Conservation (phyloP, 1,140 invertebrate genomes). For the Plodia interpunctella region DNA sequence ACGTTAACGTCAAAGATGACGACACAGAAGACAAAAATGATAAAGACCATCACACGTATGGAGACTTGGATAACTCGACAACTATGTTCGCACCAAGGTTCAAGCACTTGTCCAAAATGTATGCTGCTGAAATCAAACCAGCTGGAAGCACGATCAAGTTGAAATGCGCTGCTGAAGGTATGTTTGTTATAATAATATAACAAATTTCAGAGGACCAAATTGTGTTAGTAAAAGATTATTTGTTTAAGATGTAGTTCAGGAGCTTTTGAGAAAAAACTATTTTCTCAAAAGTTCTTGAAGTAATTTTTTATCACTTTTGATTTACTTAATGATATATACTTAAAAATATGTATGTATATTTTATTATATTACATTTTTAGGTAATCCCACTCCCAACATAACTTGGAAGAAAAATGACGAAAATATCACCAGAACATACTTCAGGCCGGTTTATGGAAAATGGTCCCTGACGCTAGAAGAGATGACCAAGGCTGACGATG, state of each 20-base stretch:
- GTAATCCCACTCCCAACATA: slow-evolving; percentile 87
- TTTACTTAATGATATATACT: no score
- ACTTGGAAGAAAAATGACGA: slow-evolving; percentile 87
- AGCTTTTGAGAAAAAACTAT: no score
- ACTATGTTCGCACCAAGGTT: slow-evolving; percentile 61
- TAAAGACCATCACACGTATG: slow-evolving; percentile 57
- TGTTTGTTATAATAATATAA: no score
- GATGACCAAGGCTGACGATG: slow-evolving; percentile 85
- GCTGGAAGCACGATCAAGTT: slow-evolving; percentile 67
- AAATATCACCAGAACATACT: slow-evolving; percentile 78
- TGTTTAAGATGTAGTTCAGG: no score
- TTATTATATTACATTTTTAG: slow-evolving; percentile 36
- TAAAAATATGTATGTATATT: no score
- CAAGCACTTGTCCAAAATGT: slow-evolving; percentile 68
- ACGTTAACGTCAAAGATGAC: slow-evolving; percentile 48
- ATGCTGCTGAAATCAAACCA: slow-evolving; percentile 64
- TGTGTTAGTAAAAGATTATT: no score
- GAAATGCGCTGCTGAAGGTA: slow-evolving; percentile 69
- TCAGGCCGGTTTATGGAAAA: slow-evolving; percentile 78
- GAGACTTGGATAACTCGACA: slow-evolving; percentile 53
- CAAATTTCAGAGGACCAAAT: no score
- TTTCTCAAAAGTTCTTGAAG: no score
- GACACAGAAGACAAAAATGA: slow-evolving; percentile 60
- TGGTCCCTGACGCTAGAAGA: slow-evolving; percentile 86
- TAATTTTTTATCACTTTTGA: no score